A percentile compares a stretch with the other conserved stretches of the same genome.
These are phyloP conservation scores for Cepphus grylle DNA, from an alignment of 2,113 vertebrate genomes.

Conservation along the genomic window DNA sequence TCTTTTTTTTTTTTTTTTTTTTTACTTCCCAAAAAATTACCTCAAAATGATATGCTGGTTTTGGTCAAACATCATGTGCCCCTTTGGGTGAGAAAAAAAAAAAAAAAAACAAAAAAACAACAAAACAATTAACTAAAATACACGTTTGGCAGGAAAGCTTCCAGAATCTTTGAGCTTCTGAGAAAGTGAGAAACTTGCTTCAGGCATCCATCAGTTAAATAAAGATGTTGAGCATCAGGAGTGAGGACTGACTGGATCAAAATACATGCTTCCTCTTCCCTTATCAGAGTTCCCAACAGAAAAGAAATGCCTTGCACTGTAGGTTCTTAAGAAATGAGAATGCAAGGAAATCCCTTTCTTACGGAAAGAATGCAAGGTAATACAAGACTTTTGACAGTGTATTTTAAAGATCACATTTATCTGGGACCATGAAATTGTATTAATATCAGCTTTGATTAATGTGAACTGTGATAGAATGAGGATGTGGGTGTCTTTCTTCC, in stretches of 20 bases:
- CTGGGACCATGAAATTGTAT: neutral
- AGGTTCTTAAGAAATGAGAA: neutral
- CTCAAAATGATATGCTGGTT: neutral
- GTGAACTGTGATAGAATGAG: neutral
- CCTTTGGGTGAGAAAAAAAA: neutral
- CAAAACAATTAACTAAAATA: neutral
- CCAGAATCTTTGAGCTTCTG: neutral
- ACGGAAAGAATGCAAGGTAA: neutral
- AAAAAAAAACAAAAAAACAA: neutral
- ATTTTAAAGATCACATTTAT: neutral
- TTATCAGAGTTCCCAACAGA: neutral
- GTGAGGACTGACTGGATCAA: neutral
- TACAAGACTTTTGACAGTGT: neutral
- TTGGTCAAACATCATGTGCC: neutral
- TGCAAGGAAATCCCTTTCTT: neutral
- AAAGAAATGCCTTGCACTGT: neutral
- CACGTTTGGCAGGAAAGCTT: neutral
- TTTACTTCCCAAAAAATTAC: neutral
- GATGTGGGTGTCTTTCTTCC: neutral
- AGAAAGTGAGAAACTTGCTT: neutral
- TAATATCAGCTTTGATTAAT: neutral
- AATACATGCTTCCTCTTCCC: neutral
- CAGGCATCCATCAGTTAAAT: neutral
- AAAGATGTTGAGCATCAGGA: neutral
- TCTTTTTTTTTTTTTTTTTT: neutral